These are phyloP conservation scores for Colletes latitarsis DNA, from an alignment of 1,140 invertebrate genomes.

Conservation along the genomic window DNA sequence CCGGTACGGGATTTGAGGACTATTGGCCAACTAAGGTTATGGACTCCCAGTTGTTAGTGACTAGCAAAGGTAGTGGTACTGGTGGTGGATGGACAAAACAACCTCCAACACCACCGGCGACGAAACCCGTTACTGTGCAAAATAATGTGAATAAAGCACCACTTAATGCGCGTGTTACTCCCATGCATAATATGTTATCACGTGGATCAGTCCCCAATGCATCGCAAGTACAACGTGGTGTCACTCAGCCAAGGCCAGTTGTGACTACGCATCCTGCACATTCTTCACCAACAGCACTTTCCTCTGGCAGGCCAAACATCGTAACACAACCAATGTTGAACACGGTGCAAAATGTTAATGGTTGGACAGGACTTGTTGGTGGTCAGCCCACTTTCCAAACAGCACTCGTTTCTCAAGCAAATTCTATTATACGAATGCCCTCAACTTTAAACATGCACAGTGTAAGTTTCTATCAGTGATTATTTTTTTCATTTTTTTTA, in stretches of 20 bases:
- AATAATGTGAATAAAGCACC: slow-evolving; percentile 70
- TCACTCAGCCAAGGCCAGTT: slow-evolving; percentile 70
- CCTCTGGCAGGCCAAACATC: slow-evolving; percentile 67
- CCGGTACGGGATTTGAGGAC: slow-evolving; percentile 93
- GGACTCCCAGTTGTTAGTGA: slow-evolving; percentile 87
- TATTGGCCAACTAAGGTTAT: slow-evolving; percentile 95
- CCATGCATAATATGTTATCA: slow-evolving; percentile 69
- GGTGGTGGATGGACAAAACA: slow-evolving; percentile 85
- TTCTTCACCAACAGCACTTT: slow-evolving; percentile 70
- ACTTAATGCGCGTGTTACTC: slow-evolving; percentile 62
- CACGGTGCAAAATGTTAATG: slow-evolving; percentile 77
- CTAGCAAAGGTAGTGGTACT: slow-evolving; percentile 82
- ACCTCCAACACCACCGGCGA: slow-evolving; percentile 76
- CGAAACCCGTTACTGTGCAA: slow-evolving; percentile 61
- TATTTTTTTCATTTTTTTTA: not conserved
- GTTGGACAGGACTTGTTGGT: slow-evolving; percentile 80
- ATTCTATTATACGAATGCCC: slow-evolving; percentile 74
- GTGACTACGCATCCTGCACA: slow-evolving; percentile 72
- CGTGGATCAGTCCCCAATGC: slow-evolving; percentile 62
- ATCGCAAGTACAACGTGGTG: slow-evolving; percentile 64
- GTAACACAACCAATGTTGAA: slow-evolving; percentile 74
- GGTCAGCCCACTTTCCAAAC: slow-evolving; percentile 79
- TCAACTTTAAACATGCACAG: slow-evolving; percentile 75
- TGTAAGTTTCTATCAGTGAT: slow-evolving; percentile 63
- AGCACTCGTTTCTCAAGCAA: slow-evolving; percentile 73